phyloP scores from a whole-genome alignment of 92 coral and sea anemone genomes.

The Micromussa lordhowensis region DNA sequence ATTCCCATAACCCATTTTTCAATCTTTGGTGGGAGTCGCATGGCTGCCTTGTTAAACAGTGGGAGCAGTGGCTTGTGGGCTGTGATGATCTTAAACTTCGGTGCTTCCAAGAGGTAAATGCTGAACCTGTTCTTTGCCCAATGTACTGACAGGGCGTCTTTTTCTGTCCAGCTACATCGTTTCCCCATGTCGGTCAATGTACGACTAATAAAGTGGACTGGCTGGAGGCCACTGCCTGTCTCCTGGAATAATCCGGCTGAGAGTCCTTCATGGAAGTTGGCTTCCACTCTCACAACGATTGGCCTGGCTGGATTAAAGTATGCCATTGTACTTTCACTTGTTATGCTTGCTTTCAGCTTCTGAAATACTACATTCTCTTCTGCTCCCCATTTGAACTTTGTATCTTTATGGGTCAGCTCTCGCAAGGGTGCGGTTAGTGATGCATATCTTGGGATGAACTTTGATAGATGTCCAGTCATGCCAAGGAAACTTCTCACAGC shows the following conservation, averaged over 20 bases:
- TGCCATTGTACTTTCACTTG: conserved; percentile 54
- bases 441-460: conserved; percentile 72
- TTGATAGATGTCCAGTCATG: conserved; percentile 64
- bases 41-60: conserved; percentile 45
- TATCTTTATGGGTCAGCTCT: conserved; percentile 54
- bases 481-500: conserved; percentile 58
- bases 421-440: conserved; percentile 57
- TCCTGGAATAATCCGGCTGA: conserved; percentile 70
- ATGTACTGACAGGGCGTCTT: conserved; percentile 58
- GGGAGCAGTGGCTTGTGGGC: conserved; percentile 65
- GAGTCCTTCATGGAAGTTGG: conserved; percentile 59
- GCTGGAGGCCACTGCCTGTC: conserved; percentile 51
- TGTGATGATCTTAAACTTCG: conserved; percentile 49
- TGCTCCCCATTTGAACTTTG: conserved; percentile 58
- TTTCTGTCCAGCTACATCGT: conserved; percentile 70
- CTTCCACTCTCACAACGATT: conserved; percentile 55
- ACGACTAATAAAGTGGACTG: conserved; percentile 74
- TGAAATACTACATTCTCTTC: conserved; percentile 50
- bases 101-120: conserved; percentile 72
- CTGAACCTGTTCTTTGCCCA: conserved; percentile 74
- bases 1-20: conserved; percentile 75
- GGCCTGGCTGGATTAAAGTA: conserved; percentile 56
- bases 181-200: conserved; percentile 53
- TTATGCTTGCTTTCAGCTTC: conserved; percentile 54
- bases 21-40: conserved; percentile 57